Conservation (phyloP, 2,888 invertebrate genomes). For the Meandrusa payeni region DNA sequence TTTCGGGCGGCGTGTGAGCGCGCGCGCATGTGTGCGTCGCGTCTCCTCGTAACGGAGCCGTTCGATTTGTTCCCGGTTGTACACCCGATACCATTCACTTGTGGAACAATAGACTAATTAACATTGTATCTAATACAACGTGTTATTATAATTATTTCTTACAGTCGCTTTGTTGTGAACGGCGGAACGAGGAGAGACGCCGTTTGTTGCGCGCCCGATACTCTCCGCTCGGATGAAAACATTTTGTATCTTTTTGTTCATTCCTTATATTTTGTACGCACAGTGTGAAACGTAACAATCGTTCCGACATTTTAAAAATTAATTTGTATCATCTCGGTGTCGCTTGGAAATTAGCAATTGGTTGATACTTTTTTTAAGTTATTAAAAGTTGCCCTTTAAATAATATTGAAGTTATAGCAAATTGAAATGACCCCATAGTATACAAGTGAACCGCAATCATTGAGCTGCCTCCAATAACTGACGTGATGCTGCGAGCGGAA, state of each 20-base stretch:
- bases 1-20: slow-evolving; percentile 25
- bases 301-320: too few species aligned
- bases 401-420: too few species aligned
- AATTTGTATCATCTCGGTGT: too few species aligned
- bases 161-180: slow-evolving; percentile 29
- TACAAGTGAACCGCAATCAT: too few species aligned
- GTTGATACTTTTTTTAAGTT: too few species aligned
- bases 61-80: slow-evolving; percentile 39
- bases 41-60: slow-evolving; percentile 20
- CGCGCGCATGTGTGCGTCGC: slow-evolving; percentile 9
- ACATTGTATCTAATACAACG: slow-evolving; percentile 46
- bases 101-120: slow-evolving; percentile 56
- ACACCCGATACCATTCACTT: slow-evolving; percentile 43
- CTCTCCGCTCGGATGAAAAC: too few species aligned
- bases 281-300: slow-evolving; percentile 9
- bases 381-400: too few species aligned
- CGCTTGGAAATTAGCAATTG: too few species aligned
- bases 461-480: too few species aligned
- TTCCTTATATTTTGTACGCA: slow-evolving; percentile 8
- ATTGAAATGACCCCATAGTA: too few species aligned
- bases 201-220: slow-evolving; percentile 10
- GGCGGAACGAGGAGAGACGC: slow-evolving; percentile 16
- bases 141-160: slow-evolving; percentile 50
- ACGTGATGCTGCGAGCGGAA: too few species aligned
- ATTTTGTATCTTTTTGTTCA: slow-evolving; percentile 18